Base-by-base conservation (phyloP, 2,113 vertebrate species). In the Coreoperca whiteheadi region DNA sequence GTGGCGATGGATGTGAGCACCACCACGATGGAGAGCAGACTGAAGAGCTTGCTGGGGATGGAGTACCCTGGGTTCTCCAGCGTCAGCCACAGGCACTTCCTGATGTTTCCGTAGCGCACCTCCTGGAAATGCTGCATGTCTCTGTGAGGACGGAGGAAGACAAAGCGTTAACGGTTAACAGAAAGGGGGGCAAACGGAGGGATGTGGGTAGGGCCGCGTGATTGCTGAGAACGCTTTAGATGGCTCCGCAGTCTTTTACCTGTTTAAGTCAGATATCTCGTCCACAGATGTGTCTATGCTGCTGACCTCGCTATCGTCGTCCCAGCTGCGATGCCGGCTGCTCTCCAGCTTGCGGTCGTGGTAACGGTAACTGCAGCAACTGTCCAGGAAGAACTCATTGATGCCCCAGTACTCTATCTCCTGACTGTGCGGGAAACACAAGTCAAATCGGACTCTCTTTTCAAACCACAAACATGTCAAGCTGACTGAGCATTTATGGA, bases 361-460 rank as follows among this genome's bases (percentile, higher is more conserved):
- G 93, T 97, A 99, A 48, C 97, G 97, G 82, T 97, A 98, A 87
- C 97, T 99, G 87, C 98, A 99, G 95, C 98, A 99, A 5, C 95
- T 93, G 94, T 98, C 98, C 92, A 99, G 95, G 92, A 98, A 98
- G 94, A 97, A 97, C 76, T 99, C 98, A 0, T 97, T 97, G 94
- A 99, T 97, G 90, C 98, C 98, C 98, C 98, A 99, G 91, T 99
- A 99, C 90, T 99, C 98, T 0, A 99, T 97, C 94, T 99, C 98
- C 94, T 99, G 98, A 89, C 97, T 97, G 91, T 93, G 95, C 60
- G 91, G 96, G 91, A 96, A 96, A 59, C 25, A 65, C 1, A 4
- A 18, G 25, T 37, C 20, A 41, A 4, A 43, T 39, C 37, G 6
- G 32, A 34, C 32, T 9, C 39, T 41, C 8, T 41, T 9, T 41